These are phyloP conservation scores for Rattus norvegicus DNA, from an alignment of 2,113 vertebrate genomes.

Conservation along the genomic window GRCr8 NC_086031.1:72716501-72717000, in stretches of 20 bases:
- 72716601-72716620: not conserved
- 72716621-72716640: not conserved
- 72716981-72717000: not conserved
- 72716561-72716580: not conserved
- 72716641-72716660: not conserved
- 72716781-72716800: not conserved
- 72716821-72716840: not conserved
- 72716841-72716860: not conserved
- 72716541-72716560: not conserved
- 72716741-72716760: not conserved
- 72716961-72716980: not conserved
- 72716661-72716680: not conserved
- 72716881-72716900: not conserved
- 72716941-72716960: not conserved
- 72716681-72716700: not conserved
- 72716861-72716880: not conserved
- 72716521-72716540: not conserved
- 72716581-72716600: not conserved
- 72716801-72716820: not conserved
- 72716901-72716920: not conserved
- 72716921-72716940: not conserved
- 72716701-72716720: not conserved
- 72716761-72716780: not conserved
- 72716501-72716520: not conserved
- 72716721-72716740: not conserved